Conservation (phyloP, 2,113 vertebrate species). For the Strix uralensis region DNA sequence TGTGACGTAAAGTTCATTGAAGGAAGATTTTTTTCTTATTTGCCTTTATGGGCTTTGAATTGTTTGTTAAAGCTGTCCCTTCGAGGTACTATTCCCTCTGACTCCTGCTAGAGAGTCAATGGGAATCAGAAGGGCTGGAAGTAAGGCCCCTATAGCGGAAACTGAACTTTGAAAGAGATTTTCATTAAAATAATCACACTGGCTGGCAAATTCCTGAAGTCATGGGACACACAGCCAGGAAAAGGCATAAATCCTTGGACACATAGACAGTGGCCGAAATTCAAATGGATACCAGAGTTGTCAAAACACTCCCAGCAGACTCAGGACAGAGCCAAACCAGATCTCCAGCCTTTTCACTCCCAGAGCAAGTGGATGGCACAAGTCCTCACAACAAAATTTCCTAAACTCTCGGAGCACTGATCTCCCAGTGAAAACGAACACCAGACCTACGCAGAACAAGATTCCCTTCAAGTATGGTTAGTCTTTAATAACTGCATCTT, state of each 20-base stretch:
- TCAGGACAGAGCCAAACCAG: not conserved
- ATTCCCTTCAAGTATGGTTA: not conserved
- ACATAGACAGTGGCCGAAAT: not conserved
- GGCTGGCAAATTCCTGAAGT: constrained; percentile 11
- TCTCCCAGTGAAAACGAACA: not conserved
- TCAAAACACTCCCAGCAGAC: not conserved
- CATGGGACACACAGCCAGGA: not conserved
- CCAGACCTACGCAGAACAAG: not conserved
- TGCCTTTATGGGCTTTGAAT: not conserved
- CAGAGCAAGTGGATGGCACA: fast-evolving
- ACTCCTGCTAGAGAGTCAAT: not conserved
- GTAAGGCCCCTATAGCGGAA: not conserved
- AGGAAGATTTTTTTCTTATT: not conserved
- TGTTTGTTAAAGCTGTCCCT: not conserved
- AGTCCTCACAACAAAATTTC: not conserved
- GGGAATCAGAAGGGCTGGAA: not conserved
- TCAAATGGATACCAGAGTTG: not conserved
- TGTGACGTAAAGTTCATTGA: not conserved
- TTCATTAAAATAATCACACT: not conserved
- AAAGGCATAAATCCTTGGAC: constrained; percentile 39
- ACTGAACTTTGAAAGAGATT: not conserved
- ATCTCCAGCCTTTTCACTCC: not conserved
- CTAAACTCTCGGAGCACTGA: not conserved
- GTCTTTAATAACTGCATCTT: not conserved
- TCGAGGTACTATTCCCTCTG: not conserved